Evolutionary conservation across 1,140 invertebrate genomes (phyloP).

Genomic region (Tribolium madens): DNA sequence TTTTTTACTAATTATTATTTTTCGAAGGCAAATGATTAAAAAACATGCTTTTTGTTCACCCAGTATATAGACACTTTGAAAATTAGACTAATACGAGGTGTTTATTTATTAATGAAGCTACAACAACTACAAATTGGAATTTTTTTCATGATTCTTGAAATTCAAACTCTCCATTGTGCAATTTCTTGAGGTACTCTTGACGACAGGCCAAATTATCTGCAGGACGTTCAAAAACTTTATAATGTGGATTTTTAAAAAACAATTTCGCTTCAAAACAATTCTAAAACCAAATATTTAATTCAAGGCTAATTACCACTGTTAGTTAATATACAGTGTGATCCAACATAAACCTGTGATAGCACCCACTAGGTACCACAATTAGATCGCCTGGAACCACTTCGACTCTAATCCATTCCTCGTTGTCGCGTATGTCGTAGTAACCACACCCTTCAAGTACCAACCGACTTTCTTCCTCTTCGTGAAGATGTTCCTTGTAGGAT

Average conservation of each 20-base stretch:
- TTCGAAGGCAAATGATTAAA: too few relatives aligned
- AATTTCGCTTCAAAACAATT: slow-evolving; percentile 83
- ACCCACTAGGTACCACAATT: slow-evolving; percentile 92
- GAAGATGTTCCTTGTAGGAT: slow-evolving; percentile 94
- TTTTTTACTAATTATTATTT: too few relatives aligned
- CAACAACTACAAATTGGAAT: too few relatives aligned
- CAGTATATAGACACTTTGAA: too few relatives aligned
- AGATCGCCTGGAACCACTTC: slow-evolving; percentile 85
- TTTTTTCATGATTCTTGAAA: too few relatives aligned
- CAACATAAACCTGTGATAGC: slow-evolving; percentile 95
- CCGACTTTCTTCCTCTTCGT: slow-evolving; percentile 96
- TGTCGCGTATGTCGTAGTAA: slow-evolving; percentile 94
- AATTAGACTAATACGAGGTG: too few relatives aligned
- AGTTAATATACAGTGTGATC: slow-evolving; percentile 75
- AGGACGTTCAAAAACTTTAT: slow-evolving; percentile 88
- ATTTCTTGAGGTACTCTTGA: slow-evolving; percentile 75
- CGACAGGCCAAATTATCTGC: slow-evolving; percentile 84
- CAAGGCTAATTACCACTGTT: not conserved
- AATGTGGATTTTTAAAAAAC: slow-evolving; percentile 92
- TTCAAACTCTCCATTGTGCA: slow-evolving; percentile 67
- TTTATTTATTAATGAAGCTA: too few relatives aligned
- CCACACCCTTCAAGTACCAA: slow-evolving; percentile 86
- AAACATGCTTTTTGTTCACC: too few relatives aligned
- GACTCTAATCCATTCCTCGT: slow-evolving; percentile 94
- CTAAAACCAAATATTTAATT: slow-evolving; percentile 69